Base-by-base conservation (phyloP, 1,140 invertebrate genomes). In the Dinoponera quadriceps region DNA sequence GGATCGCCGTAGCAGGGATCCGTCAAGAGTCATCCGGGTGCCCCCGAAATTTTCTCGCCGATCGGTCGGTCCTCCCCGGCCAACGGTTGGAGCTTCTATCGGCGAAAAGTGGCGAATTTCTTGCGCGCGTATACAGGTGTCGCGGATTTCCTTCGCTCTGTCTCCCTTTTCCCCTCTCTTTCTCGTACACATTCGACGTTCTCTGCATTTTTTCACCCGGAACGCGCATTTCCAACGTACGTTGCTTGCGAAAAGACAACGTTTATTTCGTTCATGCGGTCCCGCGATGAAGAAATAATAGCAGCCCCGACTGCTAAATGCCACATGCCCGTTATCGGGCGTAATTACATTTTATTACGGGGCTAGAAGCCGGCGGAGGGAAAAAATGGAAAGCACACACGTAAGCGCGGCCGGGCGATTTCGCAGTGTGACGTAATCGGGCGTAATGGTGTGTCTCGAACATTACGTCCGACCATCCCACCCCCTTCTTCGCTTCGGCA, bases 1-100 rank as follows among this genome's bases (percentile, higher is more conserved):
- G 91, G 91, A 93, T 93, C 87, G 66, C 20, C 44, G 74, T 81
- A 55, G 77, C 60, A 77, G 11, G 82, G 74, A 90, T 91, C 88
- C 88, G 88, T 91, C 89, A 91, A 88, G 78, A 88, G 88, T 92
- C 88, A 92, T 51, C 48, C 78, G 74, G 48, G 77, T 33, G 69
- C 13, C 29, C 44, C 63, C 65, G n/a, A 4, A 44, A 69, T 51
- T 80, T 80, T 80, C 59, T 69, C 69, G 55, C 69, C 51, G 38
- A 1, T 44, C 38, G 3, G 38, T 11, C 11, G 51, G 33, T 57
- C 75, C n/a, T n/a, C n/a, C n/a, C 55, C 51, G 7, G 33, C 22
- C n/a, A n/a, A 66, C 7, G n/a, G 44, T 22, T 57, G 49, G 65
- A 66, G 48, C 75, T 48, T 71, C 63, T 78, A 69, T 44, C 51